Conservation (phyloP, 2,113 vertebrate species). For the Thamnophis sirtalis region DNA sequence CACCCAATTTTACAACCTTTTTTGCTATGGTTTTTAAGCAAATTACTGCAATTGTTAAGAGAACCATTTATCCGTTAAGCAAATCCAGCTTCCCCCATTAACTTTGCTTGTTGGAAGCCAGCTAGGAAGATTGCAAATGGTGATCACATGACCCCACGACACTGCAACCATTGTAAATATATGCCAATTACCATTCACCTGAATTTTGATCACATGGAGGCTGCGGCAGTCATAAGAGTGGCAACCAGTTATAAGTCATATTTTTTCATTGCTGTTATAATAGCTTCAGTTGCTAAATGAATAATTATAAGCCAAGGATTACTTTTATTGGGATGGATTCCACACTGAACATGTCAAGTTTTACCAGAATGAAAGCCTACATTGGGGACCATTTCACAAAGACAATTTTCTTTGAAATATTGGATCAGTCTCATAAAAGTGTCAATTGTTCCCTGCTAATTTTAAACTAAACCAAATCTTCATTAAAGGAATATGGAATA, state of each 20-base stretch:
- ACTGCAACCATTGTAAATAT: not conserved
- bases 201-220: not conserved
- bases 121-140: not conserved
- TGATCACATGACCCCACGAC: not conserved
- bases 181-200: not conserved
- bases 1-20: too few species aligned
- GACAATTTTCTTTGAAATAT: not conserved
- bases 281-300: not conserved
- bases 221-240: not conserved
- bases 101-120: not conserved
- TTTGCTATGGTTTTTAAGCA: too few species aligned
- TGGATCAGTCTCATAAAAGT: not conserved
- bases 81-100: not conserved
- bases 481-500: not conserved
- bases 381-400: not conserved
- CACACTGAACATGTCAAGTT: not conserved
- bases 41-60: too few species aligned
- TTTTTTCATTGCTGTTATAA: not conserved
- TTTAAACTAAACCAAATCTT: not conserved
- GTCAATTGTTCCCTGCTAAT: not conserved
- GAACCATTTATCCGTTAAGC: too few species aligned
- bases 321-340: not conserved
- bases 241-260: not conserved
- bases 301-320: not conserved
- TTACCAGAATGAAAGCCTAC: not conserved